Evolutionary conservation across 2,888 invertebrate genomes (phyloP), one percentile per base, ranked within the genome.

Genomic region (Mythimna vitellina): DNA sequence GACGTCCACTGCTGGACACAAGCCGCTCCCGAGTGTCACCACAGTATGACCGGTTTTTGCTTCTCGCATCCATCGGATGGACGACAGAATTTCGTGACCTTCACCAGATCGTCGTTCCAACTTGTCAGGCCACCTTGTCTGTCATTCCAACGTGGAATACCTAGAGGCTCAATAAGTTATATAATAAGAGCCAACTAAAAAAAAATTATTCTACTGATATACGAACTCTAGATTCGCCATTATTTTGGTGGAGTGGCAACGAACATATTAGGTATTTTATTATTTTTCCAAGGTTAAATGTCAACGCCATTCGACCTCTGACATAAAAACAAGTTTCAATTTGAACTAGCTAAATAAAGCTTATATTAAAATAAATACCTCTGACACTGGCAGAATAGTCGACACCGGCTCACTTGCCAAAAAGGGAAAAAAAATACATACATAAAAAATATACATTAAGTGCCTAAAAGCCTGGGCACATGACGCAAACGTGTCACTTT

Each of bases 291-390:
- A 53, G 14, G 25, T 20, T 17, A 57, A 29, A 0, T 3, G 25
- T 22, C 66, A 53, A 2, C 29, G 1, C 14, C 53, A 38, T 49
- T 29, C 29, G 68, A 67, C 58, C 35, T 67, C 8, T 53, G 14
- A 12, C 25, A 35, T 56, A 20, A 54, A 22, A 17, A 4, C 14
- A 54, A 42, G 20, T 32, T 57, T 29, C 9, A 51, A 70, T 70
- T 51, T 9, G 32, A 70, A 70, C 2, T 49, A 70, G 20, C 17
- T 10, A 14, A 25, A 58, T 46, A 51, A 38, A 38, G 32, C 2
- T 12, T 17, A 7, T 17, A 76, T 68, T 73, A 46, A 42, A 58
- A 29, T 35, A 58, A 65, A 22, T 29, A 60, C 6, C n/a, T n/a
- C n/a, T n/a, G n/a, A n/a, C n/a, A n/a, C n/a, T n/a, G n/a, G n/a